Evolutionary conservation across 2,113 vertebrate species (phyloP), one percentile per base, ranked within the genome.

Genomic region (Trochalopteron elliotii): DNA sequence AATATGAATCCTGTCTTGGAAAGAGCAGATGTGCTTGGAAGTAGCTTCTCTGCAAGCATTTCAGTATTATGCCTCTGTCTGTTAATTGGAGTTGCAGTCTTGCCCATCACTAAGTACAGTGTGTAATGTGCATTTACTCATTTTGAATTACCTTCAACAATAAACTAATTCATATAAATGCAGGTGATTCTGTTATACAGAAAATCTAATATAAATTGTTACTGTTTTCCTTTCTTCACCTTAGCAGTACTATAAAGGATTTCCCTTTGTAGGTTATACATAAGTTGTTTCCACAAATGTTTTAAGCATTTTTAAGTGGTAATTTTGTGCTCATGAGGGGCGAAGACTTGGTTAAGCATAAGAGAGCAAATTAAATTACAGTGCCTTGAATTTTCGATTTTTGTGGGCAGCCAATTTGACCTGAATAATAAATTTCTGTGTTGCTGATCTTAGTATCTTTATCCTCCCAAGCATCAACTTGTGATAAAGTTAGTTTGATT

Each of bases 71-170:
- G 33, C 30, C 53, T 69, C 88, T 83, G 42, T 82, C 42, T 80
- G 5, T 61, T 69, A 64, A 65, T 57, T 49, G 13, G 39, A 9
- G 56, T 82, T 1, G 0, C 33, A 55, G 85, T 94, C 88, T 95
- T 98, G 97, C 97, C 97, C 97, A 97, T 97, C 95, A 97, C 97
- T 97, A 97, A 97, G 92, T 96, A 91, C 50, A 63, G 31, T 37
- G 37, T 92, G 71, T 93, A 86, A 37, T 52, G 35, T 94, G 83
- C 19, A 10, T 87, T 96, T 87, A 89, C 94, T 94, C 50, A 69
- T 85, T 94, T 86, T 71, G 68, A 89, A 83, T 63, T 92, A 52
- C 13, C n/a, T 55, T 86, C 42, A 47, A 22, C 63, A 90, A 63
- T 71, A 64, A 93, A 68, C 53, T 83, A 85, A 85, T 86, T 37